Evolutionary conservation across 2,888 invertebrate species (phyloP), one percentile per base, ranked within the genome.

Genomic region (Papilio protenor): DNA sequence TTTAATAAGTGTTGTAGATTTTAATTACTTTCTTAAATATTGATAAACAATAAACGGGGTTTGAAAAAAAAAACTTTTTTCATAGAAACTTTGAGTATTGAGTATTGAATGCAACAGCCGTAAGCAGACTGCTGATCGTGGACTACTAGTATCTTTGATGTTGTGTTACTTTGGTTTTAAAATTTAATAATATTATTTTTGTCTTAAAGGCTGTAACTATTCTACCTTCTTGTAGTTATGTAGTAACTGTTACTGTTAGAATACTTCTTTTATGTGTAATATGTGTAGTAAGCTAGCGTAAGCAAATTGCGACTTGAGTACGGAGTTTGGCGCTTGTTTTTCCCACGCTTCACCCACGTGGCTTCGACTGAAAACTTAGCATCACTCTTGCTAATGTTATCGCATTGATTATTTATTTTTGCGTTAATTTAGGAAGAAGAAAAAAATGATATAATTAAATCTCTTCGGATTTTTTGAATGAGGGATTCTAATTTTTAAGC

Each of bases 261-360:
- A 55, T 8, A 8, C n/a, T n/a, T 10, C 6, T n/a, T n/a, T 8
- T 61, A 33, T 61, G 5, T 64, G 18, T 33, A 33, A 10, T 33
- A 27, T 66, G 61, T 33, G 8, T 21, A 21, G 1, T 61, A 27
- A 27, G 23, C 23, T 59, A 23, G 61, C n/a, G 18, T 64, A 33
- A 2, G 61, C 16, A 64, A 18, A 64, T 64, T 33, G 61, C 18
- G 61, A 64, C 23, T 11, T 59, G 23, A 21, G 21, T 59, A 12
- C 10, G 21, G 11, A 64, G 66, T 4, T n/a, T 66, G 10, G 11
- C 33, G 40, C n/a, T 66, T 40, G n/a, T 64, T 33, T 16, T 66
- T 66, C n/a, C 40, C 40, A n/a, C n/a, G 18, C 66, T 40, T 18
- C 40, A n/a, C n/a, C 40, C 66, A 66, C 66, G 40, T 66, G 66